Evolutionary conservation across 2,113 vertebrate genomes (phyloP).

Genomic region (Mystacornis crossleyi): DNA sequence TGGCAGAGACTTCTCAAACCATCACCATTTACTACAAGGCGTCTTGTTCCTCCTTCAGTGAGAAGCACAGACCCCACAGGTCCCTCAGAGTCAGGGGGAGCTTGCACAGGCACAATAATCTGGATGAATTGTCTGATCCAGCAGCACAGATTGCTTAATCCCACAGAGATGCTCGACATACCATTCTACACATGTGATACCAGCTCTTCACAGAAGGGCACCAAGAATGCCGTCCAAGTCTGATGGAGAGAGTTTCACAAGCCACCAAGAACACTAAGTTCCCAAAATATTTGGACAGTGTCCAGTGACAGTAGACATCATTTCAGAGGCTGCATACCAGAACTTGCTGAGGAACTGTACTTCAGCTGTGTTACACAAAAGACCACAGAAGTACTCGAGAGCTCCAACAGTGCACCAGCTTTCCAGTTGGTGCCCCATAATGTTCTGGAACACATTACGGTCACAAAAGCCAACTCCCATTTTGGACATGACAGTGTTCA

Average conservation of each 20-base stretch:
- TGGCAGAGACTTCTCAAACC: neutral
- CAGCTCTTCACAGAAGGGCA: neutral
- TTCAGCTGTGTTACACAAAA: neutral
- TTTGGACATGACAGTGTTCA: neutral
- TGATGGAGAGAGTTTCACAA: neutral
- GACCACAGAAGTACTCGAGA: neutral
- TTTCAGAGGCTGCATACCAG: neutral
- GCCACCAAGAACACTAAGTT: neutral
- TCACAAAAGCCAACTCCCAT: neutral
- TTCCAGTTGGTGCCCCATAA: neutral
- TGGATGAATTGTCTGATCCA: neutral
- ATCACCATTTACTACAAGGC: neutral
- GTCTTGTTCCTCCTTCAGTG: neutral
- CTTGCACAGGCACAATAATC: neutral
- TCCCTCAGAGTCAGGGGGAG: neutral
- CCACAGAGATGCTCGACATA: neutral
- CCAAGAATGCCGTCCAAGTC: neutral
- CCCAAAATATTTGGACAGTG: neutral
- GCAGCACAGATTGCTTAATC: neutral
- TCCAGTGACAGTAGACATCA: neutral
- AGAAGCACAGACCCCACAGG: neutral
- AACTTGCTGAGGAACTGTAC: neutral
- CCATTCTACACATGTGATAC: neutral
- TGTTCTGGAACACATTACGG: neutral
- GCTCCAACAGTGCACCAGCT: neutral